phyloP scores from a whole-genome alignment of 2,888 invertebrate species.

The Yponomeuta cagnagella region DNA sequence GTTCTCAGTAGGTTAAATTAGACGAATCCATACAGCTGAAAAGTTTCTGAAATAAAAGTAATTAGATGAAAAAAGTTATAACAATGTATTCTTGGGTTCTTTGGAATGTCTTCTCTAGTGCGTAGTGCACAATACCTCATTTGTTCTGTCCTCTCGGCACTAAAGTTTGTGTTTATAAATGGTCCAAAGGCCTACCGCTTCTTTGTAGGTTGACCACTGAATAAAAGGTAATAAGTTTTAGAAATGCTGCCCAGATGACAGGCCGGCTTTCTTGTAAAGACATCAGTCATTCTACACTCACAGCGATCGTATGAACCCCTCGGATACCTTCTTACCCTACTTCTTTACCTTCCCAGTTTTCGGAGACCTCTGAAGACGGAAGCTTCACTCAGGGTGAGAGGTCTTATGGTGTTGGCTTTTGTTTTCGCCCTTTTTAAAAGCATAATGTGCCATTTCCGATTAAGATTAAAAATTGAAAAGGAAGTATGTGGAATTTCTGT shows the following conservation, averaged over 20 bases:
- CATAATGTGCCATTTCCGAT: constrained; percentile 65
- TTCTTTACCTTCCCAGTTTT: constrained; percentile 39
- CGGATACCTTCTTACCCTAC: constrained; percentile 33
- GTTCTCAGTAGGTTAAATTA: background rate
- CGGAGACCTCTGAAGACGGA: constrained; percentile 24
- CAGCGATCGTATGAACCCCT: constrained; percentile 51
- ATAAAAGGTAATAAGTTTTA: background rate
- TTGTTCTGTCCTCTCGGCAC: no score
- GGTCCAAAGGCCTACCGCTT: no score
- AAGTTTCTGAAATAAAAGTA: no score
- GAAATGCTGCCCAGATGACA: constrained; percentile 36
- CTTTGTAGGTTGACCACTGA: no score
- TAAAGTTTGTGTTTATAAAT: no score
- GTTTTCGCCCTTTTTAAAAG: constrained; percentile 26
- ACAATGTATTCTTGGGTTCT: no score
- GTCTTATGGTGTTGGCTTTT: constrained; percentile 27
- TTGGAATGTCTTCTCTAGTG: no score
- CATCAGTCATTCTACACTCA: constrained; percentile 67
- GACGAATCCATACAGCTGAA: background rate
- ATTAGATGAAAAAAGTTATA: no score
- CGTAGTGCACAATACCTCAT: no score
- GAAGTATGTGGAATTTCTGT: background rate
- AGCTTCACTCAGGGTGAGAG: constrained; percentile 23
- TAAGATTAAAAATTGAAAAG: constrained; percentile 25
- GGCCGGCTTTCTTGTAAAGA: constrained; percentile 64